Base-by-base conservation (phyloP, 53 echinoderm and acorn worm genomes). In the Glandiceps talaboti region DNA sequence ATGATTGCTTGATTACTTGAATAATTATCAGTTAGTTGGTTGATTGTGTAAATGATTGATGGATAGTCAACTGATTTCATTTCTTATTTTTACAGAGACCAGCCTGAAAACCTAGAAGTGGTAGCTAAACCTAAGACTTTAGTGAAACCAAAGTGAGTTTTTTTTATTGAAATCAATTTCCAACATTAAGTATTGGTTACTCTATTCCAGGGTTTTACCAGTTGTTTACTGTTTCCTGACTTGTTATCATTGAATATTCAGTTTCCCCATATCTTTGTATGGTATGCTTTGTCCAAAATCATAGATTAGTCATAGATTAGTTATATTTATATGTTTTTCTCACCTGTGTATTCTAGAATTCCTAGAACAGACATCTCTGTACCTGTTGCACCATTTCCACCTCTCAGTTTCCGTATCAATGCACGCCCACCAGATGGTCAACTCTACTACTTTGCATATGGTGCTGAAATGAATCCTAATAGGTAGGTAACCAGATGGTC, bases 391-490 rank as follows among this genome's bases (percentile, higher is more conserved):
- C 74, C 80, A 29, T 1, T 79, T 0, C 89, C 89, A 27, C 95
- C 95, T 1, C 89, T 96, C 27, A 90, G 97, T 83, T 96, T 96
- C 81, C 85, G 83, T 78, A 89, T 96, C 79, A 96, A 92, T 84
- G 93, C 93, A 73, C 83, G 88, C 33, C 97, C 92, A 29, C 91
- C 97, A 14, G 80, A 85, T 29, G 97, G 91, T 1, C 85, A 83
- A 31, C 85, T 93, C 25, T 96, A 91, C 84, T 96, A 91, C 80
- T 96, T 96, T 79, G 89, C 97, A 26, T 96, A 96, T 85, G 97
- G 97, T 45, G 89, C 87, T 10, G 89, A 93, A 29, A 96, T 96
- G 97, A 96, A 93, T 73, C 77, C 87, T 12, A 84, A 74, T 30
- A 90, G 95, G 92, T 90, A 29, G 80, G 86, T 73, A 78, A n/a